Evolutionary conservation across 2,113 vertebrate species (phyloP), one percentile per base, ranked within the genome.

Genomic region (Sula dactylatra): DNA sequence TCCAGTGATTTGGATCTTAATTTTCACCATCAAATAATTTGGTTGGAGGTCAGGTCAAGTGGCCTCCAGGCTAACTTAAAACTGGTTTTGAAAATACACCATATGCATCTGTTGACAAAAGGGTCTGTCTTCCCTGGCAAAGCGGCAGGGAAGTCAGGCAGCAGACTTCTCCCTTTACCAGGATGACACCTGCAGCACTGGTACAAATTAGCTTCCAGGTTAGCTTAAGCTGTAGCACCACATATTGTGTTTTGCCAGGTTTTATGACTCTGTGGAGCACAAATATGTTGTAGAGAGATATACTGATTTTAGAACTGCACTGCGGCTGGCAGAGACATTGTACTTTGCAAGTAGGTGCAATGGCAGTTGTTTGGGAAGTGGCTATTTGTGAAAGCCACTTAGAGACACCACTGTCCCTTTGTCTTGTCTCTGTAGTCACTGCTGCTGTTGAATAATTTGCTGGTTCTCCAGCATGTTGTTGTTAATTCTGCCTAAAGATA

Each of bases 21-120:
- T 82, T 93, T 93, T 91, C 95, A 84, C 72, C 83, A 93, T 66
- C 36, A 54, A 93, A 81, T 82, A 59, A 66, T 87, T 74, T 79
- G 85, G 70, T 72, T 88, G 81, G 90, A 93, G 90, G 84, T 90
- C 59, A 94, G 94, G 76, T 58, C 86, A 71, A 9, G 56, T 4
- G 40, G 78, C 47, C 88, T 91, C 44, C 13, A 8, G 84, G 66
- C 78, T 93, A 22, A 66, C 31, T 66, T n/a, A 56, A 40, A 94
- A 22, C 69, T 44, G 62, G 13, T 61, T 90, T 94, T 88, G 95
- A 54, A 62, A 71, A 72, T 16, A 11, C 26, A 36, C 58, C 80
- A 4, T 24, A 3, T 7, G 54, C 32, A 49, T 54, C 62, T 40
- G 36, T 2, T 58, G 83, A n/a, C 40, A 72, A 18, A 42, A 50